Evolutionary conservation across 2,888 invertebrate genomes (phyloP).

Genomic region (Lysandra bellargus): DNA sequence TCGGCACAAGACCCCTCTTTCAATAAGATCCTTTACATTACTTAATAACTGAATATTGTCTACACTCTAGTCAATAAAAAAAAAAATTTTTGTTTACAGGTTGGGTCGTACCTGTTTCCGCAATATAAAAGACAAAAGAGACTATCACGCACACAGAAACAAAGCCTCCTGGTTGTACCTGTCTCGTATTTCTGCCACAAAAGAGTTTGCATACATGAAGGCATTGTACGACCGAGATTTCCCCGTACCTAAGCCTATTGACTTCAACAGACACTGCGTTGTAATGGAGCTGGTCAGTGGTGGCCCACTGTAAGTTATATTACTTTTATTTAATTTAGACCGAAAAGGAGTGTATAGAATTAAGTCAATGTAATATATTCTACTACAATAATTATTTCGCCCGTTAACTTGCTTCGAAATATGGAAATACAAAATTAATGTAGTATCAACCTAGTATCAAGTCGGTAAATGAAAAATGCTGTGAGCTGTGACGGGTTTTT

Average conservation of each 20-base stretch:
- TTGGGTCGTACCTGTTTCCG: conserved; percentile 97
- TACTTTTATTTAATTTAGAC: too few relatives aligned
- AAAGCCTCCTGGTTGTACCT: conserved; percentile 97
- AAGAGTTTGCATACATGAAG: conserved; percentile 99
- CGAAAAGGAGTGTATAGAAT: too few relatives aligned
- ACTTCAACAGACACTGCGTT: conserved; percentile 96
- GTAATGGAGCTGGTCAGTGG: conserved; percentile 96
- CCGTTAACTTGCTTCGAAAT: too few relatives aligned
- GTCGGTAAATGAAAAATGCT: too few relatives aligned
- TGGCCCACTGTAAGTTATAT: conserved; percentile 85
- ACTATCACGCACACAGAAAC: conserved; percentile 96
- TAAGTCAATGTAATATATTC: too few relatives aligned
- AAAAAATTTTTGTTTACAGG: conserved; percentile 60
- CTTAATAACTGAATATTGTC: background rate
- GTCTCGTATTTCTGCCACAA: conserved; percentile 96
- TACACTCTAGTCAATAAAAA: background rate
- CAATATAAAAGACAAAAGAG: conserved; percentile 96
- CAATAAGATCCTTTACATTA: too few relatives aligned
- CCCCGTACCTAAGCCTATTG: conserved; percentile 96
- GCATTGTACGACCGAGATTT: conserved; percentile 94
- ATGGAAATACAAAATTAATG: too few relatives aligned
- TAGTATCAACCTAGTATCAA: too few relatives aligned
- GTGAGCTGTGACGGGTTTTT: too few relatives aligned
- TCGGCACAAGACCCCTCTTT: too few relatives aligned
- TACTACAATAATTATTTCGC: too few relatives aligned